Base-by-base conservation (phyloP, 2,888 invertebrate genomes). In the Agriotes lineatus region DNA sequence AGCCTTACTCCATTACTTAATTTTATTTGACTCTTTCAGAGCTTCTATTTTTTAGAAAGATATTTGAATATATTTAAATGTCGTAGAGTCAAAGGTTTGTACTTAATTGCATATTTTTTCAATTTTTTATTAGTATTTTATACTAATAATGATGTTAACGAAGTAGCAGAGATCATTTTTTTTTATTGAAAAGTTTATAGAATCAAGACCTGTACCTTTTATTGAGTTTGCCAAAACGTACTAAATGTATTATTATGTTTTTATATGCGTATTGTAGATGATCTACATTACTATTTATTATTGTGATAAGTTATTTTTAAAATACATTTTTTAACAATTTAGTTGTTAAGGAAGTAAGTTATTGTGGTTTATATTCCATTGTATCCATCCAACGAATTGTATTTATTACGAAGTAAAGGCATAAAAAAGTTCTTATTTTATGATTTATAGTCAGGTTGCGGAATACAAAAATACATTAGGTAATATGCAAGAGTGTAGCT, bases 81-180 rank as follows among this genome's bases (percentile, higher is more conserved):
- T 65, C 52, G 64, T 52, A 7, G 25, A 25, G 16, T 52, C 18
- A 60, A 64, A 65, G 12, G 65, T 69, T 69, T 69, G 69, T 69
- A 69, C 69, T 65, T 69, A 69, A 69, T 67, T 69, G 69, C 58
- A 44, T 59, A 69, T 65, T 56, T 69, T 69, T 69, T 69, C 52
- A 60, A 65, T 56, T 52, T 61, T 69, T 69, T 60, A 69, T 69
- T 62, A 48, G 62, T 67, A 56, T 61, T 61, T 61, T 67, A 42
- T 67, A 67, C 67, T 52, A 59, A 58, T 39, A 57, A 64, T 37
- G 37, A 52, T 18, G 19, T 20, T 18, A 19, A 48, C 20, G 22
- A 48, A 20, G n/a, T 22, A 48, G 48, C 19, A 16, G 30, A 50
- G 30, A 56, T 45, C 33, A 67, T 25, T 61, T 45, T 25, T 61